Percentiles rank a stretch among this genome's conserved stretches.
These are phyloP conservation scores for Sphaeramia orbicularis DNA, from an alignment of 2,797 vertebrate genomes.

Conservation along the genomic window DNA sequence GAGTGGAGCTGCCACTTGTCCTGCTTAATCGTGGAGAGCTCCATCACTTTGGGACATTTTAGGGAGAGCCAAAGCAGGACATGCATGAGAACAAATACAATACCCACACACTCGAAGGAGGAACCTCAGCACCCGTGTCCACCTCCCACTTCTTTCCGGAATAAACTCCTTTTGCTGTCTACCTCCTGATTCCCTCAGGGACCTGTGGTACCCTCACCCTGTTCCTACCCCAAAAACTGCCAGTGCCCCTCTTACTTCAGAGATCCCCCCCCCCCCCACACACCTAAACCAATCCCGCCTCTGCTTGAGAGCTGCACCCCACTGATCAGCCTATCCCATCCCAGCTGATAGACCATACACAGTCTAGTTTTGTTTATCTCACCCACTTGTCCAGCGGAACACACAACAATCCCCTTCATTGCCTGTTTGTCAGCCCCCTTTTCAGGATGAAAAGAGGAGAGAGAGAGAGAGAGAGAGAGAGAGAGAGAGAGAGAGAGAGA, in stretches of 20 bases:
- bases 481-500: neutral
- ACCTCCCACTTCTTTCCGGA: constrained; percentile 77
- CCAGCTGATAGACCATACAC: constrained; percentile 69
- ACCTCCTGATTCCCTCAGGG: constrained; percentile 27
- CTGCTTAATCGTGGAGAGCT: constrained; percentile 79
- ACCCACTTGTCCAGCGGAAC: constrained; percentile 79
- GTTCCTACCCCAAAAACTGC: constrained; percentile 13
- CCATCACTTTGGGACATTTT: constrained; percentile 81
- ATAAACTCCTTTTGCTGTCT: constrained; percentile 40
- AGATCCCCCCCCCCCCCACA: constrained; percentile 7
- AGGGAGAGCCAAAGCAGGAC: constrained; percentile 66
- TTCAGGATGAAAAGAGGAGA: constrained; percentile 76
- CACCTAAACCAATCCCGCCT: constrained; percentile 63
- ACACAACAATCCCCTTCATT: constrained; percentile 86
- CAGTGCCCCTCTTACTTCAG: constrained; percentile 43
- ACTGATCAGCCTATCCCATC: constrained; percentile 64
- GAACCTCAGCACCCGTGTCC: constrained; percentile 71
- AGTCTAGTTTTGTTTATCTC: constrained; percentile 83
- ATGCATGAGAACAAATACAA: constrained; percentile 83
- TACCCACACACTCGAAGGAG: constrained; percentile 73
- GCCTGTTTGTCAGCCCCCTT: constrained; percentile 85
- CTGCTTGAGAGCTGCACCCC: constrained; percentile 61
- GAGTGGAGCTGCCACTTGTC: constrained; percentile 81
- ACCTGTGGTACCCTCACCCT: constrained; percentile 50
- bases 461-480: constrained; percentile 11